Percentiles rank a stretch among this genome's conserved stretches.
Evolutionary conservation across 2,797 vertebrate species (phyloP).

Genomic region (Pelochelys cantorii): DNA sequence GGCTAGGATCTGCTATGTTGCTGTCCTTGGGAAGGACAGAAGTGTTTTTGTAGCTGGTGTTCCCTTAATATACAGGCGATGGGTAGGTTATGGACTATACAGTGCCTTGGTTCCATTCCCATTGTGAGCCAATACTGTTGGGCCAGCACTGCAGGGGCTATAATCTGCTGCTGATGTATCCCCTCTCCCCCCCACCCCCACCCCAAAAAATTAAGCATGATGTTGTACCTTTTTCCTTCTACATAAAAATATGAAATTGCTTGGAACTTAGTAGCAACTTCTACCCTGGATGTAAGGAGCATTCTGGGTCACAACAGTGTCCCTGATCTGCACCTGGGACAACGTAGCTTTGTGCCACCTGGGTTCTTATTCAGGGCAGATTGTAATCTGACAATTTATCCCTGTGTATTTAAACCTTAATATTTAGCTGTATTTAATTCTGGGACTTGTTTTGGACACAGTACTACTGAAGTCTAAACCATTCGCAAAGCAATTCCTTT

Average conservation of each 20-base stretch:
- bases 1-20: too few species aligned
- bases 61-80: not conserved
- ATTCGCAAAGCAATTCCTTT: not conserved
- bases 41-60: not conserved
- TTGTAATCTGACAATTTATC: too few species aligned
- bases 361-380: too few species aligned
- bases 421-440: not conserved
- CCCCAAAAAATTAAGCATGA: not conserved
- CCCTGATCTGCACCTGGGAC: too few species aligned
- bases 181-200: too few species aligned
- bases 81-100: not conserved
- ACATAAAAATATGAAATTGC: too few species aligned
- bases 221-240: too few species aligned
- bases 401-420: not conserved
- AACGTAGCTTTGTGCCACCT: not conserved
- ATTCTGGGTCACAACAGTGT: not conserved
- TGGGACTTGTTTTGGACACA: not conserved
- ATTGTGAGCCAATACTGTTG: not conserved
- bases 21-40: not conserved
- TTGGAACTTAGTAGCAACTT: too few species aligned
- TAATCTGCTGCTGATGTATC: not conserved
- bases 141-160: not conserved
- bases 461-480: rapidly evolving
- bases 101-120: not conserved
- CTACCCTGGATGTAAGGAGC: too few species aligned